These are phyloP conservation scores for Dryomyza anilis DNA, from an alignment of 2,888 invertebrate genomes.

Conservation along the genomic window DNA sequence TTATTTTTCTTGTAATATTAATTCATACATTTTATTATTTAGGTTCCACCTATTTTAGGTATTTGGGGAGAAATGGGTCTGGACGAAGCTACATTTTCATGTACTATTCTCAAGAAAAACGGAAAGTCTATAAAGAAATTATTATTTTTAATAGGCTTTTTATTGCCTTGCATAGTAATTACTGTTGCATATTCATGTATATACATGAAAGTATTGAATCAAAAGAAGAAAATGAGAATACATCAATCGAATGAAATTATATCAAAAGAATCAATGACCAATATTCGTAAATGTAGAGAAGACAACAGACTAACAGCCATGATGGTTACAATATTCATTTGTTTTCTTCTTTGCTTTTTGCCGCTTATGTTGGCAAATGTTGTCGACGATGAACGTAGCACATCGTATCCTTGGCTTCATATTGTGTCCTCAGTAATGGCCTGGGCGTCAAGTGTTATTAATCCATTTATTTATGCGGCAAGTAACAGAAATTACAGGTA, in stretches of 20 bases:
- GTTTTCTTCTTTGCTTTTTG: conserved; percentile 84
- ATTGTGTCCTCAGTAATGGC: conserved; percentile 84
- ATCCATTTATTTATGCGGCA: conserved; percentile 88
- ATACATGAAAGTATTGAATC: conserved; percentile 77
- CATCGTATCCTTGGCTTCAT: conserved; percentile 75
- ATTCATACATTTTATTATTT: conserved; percentile 39
- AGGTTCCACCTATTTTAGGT: conserved; percentile 79
- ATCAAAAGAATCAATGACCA: conserved; percentile 44
- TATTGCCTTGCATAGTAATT: conserved; percentile 83
- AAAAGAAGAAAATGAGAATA: conserved; percentile 74
- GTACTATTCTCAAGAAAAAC: conserved; percentile 81
- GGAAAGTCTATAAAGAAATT: conserved; percentile 83
- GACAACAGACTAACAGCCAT: conserved; percentile 81
- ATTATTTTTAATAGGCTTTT: conserved; percentile 81
- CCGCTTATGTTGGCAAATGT: conserved; percentile 89
- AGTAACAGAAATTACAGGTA: conserved; percentile 82
- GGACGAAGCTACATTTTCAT: conserved; percentile 81
- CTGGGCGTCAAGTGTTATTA: conserved; percentile 89
- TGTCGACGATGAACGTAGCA: conserved; percentile 74
- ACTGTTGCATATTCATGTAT: conserved; percentile 86
- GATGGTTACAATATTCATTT: conserved; percentile 86
- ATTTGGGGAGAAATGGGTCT: conserved; percentile 86
- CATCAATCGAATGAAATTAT: conserved; percentile 63
- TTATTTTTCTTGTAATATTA: not conserved
- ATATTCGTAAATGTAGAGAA: conserved; percentile 65